Base-by-base conservation (phyloP, 2,113 vertebrate species). In the Melanotaenia duboulayi region DNA sequence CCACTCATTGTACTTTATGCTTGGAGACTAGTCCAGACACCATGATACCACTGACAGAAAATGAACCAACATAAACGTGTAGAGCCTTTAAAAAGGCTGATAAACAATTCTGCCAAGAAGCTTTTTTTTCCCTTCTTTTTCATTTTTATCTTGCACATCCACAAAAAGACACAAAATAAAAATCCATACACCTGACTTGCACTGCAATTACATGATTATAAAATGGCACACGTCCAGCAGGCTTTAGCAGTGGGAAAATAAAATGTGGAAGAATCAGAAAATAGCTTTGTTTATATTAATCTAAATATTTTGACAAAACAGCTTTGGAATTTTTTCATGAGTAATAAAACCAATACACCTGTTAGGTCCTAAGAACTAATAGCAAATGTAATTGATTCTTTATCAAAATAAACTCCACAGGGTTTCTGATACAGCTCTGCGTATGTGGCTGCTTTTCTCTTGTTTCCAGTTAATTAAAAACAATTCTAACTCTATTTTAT, bases 1-100 rank as follows among this genome's bases (percentile, higher is more conserved):
- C 9, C 35, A 25, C 2, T n/a, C 32, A 22, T 78, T 85, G 65
- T 48, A 24, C 69, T 55, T 25, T 65, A 73, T 7, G 22, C 24
- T 14, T 35, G 12, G 37, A n/a, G 20, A n/a, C 22, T 0, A 39
- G 24, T 60, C 40, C 11, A 63, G 56, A 44, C 23, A 37, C 37
- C 12, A n/a, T 62, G 59, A 69, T 23, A 37, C 35, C 49, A 54
- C 23, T 3, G 20, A 60, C n/a, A 28, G 42, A 39, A 62, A 65
- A 57, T 56, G 22, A 49, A n/a, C 13, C 11, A 20, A 9, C 22
- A 56, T 3, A 16, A 55, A 25, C 24, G 7, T 49, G 13, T 28
- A 55, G 65, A 32, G n/a, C 42, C 11, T 50, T 16, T 24, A 17
- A 6, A 32, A 16, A 42, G n/a, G 14, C 48, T 13, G 14, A 51